A percentile compares a stretch with the other conserved stretches of the same genome.
These are phyloP conservation scores for Pao palembangensis DNA, from an alignment of 2,113 vertebrate genomes.

Conservation along the genomic window DNA sequence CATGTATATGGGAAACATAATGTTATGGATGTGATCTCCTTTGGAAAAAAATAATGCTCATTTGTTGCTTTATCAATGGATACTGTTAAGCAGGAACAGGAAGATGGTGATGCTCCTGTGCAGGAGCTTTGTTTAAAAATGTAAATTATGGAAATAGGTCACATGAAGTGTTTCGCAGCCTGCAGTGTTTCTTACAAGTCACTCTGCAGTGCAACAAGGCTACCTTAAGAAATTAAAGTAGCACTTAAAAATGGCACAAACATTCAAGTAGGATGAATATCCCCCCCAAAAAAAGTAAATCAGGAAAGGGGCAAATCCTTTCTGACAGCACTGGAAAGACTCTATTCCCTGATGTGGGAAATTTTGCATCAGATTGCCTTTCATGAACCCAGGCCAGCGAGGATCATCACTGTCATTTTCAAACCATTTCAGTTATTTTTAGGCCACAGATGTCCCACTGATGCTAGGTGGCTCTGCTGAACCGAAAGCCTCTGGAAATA, in stretches of 20 bases:
- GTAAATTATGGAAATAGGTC: constrained; percentile 79
- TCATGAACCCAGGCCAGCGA: constrained; percentile 29
- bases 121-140: constrained; percentile 68
- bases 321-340: constrained; percentile 9
- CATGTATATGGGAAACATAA: too few relatives aligned
- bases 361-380: constrained; percentile 28
- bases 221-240: constrained; percentile 12
- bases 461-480: constrained; percentile 30
- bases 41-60: constrained; percentile 26
- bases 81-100: constrained; percentile 3
- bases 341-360: constrained; percentile 5
- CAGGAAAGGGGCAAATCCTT: not conserved
- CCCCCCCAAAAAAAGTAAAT: constrained; percentile 6
- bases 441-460: constrained; percentile 38
- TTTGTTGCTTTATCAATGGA: constrained; percentile 14
- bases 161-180: constrained; percentile 66
- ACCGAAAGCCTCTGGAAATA: constrained; percentile 38
- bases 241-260: not conserved
- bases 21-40: too few relatives aligned
- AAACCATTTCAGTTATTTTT: constrained; percentile 34
- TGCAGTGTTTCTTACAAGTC: constrained; percentile 53
- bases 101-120: constrained; percentile 32
- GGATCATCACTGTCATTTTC: constrained; percentile 25
- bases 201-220: constrained; percentile 55
- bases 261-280: constrained; percentile 3